phyloP scores from a whole-genome alignment of 2,888 invertebrate genomes.

The Pollenia angustigena region DNA sequence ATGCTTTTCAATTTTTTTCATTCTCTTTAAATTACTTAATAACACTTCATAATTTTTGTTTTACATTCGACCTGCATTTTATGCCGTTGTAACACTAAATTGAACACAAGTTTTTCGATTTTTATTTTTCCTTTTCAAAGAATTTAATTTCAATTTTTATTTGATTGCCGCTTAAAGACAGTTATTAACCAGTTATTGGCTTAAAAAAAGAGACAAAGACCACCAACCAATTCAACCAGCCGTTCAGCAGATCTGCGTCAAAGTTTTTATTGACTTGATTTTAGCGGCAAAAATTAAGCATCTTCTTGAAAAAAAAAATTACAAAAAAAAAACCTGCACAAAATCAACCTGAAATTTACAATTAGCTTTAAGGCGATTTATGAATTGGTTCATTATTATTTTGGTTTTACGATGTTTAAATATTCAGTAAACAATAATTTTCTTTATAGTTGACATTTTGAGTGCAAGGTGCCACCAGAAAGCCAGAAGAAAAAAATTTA shows the following conservation, averaged over 20 bases:
- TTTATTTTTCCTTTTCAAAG: conserved; percentile 9
- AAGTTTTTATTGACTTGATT: not conserved
- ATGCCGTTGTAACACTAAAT: not conserved
- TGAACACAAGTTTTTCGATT: not conserved
- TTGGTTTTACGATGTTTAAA: conserved; percentile 17
- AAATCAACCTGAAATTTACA: conserved; percentile 44
- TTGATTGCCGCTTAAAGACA: conserved; percentile 55
- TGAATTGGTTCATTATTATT: conserved; percentile 56
- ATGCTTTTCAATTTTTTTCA: no score
- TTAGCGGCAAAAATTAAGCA: conserved; percentile 32
- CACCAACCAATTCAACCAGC: conserved; percentile 25
- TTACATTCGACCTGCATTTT: conserved; percentile 13
- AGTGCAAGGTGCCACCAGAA: conserved; percentile 62
- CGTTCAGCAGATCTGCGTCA: conserved; percentile 18
- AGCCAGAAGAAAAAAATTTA: not conserved
- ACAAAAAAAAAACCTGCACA: conserved; percentile 31
- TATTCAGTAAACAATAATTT: conserved; percentile 39
- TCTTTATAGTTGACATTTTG: conserved; percentile 65
- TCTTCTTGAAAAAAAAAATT: not conserved
- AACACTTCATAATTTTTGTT: not conserved
- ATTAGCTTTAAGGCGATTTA: conserved; percentile 65
- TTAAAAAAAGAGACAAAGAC: conserved; percentile 15
- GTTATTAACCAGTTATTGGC: conserved; percentile 68
- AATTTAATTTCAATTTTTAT: conserved; percentile 49
- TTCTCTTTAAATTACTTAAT: no score